Percentiles rank a stretch among this genome's conserved stretches.
These are phyloP conservation scores for Semotilus atromaculatus DNA, from an alignment of 2,797 vertebrate species.

Conservation along the genomic window DNA sequence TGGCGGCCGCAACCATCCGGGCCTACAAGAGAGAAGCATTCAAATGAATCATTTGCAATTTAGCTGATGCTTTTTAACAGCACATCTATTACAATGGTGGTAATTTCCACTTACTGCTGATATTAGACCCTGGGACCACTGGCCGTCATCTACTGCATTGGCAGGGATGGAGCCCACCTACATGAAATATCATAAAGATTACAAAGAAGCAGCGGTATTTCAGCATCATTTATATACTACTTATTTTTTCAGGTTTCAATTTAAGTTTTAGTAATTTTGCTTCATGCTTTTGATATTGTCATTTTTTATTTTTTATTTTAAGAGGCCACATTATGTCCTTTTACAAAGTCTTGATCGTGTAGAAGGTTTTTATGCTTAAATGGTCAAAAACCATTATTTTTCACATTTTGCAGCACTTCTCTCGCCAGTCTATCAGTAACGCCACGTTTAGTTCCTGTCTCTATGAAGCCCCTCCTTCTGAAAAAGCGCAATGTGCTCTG, in stretches of 20 bases:
- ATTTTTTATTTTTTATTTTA: not conserved
- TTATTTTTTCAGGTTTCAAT: not conserved
- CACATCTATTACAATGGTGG: not conserved
- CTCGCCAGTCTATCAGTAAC: not conserved
- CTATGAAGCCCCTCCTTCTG: not conserved
- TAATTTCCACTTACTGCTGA: constrained; percentile 86
- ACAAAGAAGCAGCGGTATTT: not conserved
- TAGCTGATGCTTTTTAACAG: not conserved
- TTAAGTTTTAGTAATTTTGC: not conserved
- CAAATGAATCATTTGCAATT: too few species aligned
- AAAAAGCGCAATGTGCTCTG: not conserved
- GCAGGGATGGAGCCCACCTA: constrained; percentile 95
- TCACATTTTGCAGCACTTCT: not conserved
- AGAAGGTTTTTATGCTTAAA: too few species aligned
- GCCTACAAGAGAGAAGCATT: constrained; percentile 75
- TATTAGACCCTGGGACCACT: constrained; percentile 99
- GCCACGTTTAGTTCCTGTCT: not conserved
- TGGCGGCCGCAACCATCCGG: constrained; percentile 96
- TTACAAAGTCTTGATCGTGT: too few species aligned
- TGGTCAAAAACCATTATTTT: not conserved
- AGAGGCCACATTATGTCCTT: too few species aligned
- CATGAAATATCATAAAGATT: constrained; percentile 11
- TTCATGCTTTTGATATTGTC: not conserved
- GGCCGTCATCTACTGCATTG: constrained; percentile 96
- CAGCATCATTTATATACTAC: not conserved